phyloP scores from a whole-genome alignment of 2,888 invertebrate species.

The Eubasilissa splendida region DNA sequence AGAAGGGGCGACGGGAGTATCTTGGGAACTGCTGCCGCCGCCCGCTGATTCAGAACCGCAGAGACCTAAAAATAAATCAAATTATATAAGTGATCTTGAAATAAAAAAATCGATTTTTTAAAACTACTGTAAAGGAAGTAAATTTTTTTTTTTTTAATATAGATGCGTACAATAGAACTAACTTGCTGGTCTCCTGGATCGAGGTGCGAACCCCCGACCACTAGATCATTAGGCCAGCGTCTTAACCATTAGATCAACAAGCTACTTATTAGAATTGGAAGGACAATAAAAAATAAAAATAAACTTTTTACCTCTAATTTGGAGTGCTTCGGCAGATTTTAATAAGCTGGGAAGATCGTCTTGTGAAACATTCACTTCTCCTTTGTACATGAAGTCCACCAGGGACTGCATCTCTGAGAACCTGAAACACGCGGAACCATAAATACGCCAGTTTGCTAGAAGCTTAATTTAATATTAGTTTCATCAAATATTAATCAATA shows the following conservation, averaged over 20 bases:
- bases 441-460: too few species aligned
- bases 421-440: slow-evolving; percentile 62
- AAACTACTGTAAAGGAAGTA: background rate
- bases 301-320: slow-evolving; percentile 77
- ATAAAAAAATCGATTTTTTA: background rate
- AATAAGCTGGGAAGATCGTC: slow-evolving; percentile 87
- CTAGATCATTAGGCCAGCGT: too few species aligned
- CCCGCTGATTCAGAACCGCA: slow-evolving; percentile 63
- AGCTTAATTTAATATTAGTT: too few species aligned
- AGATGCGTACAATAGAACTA: too few species aligned
- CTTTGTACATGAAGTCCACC: slow-evolving; percentile 93
- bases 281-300: background rate
- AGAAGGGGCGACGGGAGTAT: slow-evolving; percentile 51
- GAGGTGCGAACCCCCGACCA: too few species aligned
- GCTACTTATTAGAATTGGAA: background rate
- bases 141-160: too few species aligned
- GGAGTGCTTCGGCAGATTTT: slow-evolving; percentile 87
- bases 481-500: too few species aligned
- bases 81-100: background rate
- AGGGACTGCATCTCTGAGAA: slow-evolving; percentile 89
- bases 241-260: too few species aligned
- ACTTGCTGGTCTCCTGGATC: background rate
- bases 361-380: slow-evolving; percentile 90
- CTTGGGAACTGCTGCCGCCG: slow-evolving; percentile 19
- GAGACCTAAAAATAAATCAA: slow-evolving; percentile 57